Evolutionary conservation across 2,797 vertebrate genomes (phyloP).

Genomic region (Heliangelus exortis): DNA sequence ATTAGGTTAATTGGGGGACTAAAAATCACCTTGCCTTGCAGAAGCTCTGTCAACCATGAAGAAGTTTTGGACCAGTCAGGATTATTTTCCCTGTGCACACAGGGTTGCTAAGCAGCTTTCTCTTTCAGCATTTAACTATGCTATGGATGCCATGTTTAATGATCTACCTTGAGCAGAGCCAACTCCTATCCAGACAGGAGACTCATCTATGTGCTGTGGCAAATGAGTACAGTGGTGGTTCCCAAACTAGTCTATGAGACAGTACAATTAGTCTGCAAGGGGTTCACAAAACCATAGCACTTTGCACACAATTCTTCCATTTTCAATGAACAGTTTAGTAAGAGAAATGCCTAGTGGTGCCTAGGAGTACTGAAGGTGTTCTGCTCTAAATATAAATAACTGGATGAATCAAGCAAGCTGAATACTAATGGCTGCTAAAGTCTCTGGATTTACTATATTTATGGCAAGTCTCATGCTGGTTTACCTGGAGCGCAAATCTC

Average conservation of each 20-base stretch:
- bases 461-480: not conserved
- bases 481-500: not conserved
- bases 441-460: not conserved
- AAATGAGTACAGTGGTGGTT: accelerated
- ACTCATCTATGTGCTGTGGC: not conserved
- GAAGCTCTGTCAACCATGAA: not conserved
- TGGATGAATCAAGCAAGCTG: not conserved
- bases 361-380: not conserved
- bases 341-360: not conserved
- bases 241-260: not conserved
- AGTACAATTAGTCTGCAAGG: not conserved
- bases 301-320: not conserved
- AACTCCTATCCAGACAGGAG: not conserved
- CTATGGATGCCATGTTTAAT: slow-evolving; percentile 38
- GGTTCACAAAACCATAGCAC: not conserved
- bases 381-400: not conserved
- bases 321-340: not conserved
- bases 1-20: not conserved
- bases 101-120: slow-evolving; percentile 61
- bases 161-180: slow-evolving; percentile 37
- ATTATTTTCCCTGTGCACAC: slow-evolving; percentile 6
- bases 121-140: slow-evolving; percentile 15
- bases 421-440: not conserved
- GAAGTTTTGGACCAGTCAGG: slow-evolving; percentile 28
- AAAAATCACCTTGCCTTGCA: slow-evolving; percentile 10